phyloP scores from a whole-genome alignment of 2,888 invertebrate genomes.

The Ophion costatus region DNA sequence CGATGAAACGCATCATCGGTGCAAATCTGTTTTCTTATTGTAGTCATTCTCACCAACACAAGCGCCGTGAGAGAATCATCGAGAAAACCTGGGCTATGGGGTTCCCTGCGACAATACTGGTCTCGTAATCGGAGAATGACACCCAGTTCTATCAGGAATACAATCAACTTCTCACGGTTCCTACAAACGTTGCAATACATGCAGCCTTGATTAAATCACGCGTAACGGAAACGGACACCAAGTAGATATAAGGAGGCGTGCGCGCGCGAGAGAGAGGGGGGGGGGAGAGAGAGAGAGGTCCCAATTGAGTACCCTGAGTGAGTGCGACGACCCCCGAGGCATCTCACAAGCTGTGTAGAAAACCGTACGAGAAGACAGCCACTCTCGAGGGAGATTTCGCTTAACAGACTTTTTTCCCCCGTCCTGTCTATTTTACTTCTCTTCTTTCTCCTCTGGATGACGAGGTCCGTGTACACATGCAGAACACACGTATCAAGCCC shows the following conservation, averaged over 20 bases:
- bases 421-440: not conserved
- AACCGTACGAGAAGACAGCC: slow-evolving; percentile 14
- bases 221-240: slow-evolving; percentile 62
- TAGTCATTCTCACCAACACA: not conserved
- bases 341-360: slow-evolving; percentile 26
- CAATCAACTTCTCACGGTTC: slow-evolving; percentile 68
- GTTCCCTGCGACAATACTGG: not conserved
- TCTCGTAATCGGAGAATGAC: slow-evolving; percentile 18
- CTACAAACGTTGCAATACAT: slow-evolving; percentile 70
- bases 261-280: slow-evolving; percentile 15
- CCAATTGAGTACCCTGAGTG: not conserved
- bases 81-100: not conserved
- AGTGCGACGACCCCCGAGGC: slow-evolving; percentile 34
- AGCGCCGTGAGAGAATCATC: not conserved
- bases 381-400: slow-evolving; percentile 53
- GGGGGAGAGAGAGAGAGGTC: slow-evolving; percentile 14
- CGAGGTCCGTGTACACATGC: slow-evolving; percentile 18
- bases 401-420: slow-evolving; percentile 19
- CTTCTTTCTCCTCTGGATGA: not conserved
- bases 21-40: not conserved
- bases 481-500: slow-evolving; percentile 6
- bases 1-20: not conserved
- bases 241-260: slow-evolving; percentile 27
- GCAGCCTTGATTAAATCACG: slow-evolving; percentile 76
- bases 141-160: slow-evolving; percentile 30